These are phyloP conservation scores for Copidosoma floridanum DNA, from an alignment of 1,140 invertebrate genomes.

Conservation along the genomic window DNA sequence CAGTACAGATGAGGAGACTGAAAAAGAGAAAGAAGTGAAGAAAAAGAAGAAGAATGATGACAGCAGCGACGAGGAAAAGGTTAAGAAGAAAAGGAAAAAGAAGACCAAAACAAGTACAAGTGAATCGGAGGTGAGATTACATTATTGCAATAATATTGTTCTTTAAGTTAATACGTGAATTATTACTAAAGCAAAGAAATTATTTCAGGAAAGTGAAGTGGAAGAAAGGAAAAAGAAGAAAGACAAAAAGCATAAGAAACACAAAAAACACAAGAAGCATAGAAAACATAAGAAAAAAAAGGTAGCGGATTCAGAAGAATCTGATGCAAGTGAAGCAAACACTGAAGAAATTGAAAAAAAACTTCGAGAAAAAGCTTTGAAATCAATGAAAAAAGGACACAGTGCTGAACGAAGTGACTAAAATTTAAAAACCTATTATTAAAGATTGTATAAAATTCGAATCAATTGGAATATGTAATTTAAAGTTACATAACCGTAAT, in stretches of 20 bases:
- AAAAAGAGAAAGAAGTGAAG: constrained; percentile 51
- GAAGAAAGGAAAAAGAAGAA: constrained; percentile 70
- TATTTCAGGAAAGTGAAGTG: constrained; percentile 62
- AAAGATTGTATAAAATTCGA: constrained; percentile 25
- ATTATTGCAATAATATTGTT: constrained; percentile 7
- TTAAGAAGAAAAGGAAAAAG: constrained; percentile 68
- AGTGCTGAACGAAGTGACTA: constrained; percentile 54
- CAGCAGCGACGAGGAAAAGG: constrained; percentile 68
- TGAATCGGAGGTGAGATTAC: constrained; percentile 54
- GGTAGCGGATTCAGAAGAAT: constrained; percentile 61
- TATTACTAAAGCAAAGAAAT: constrained; percentile 4
- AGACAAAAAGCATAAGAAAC: constrained; percentile 70
- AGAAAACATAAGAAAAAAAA: constrained; percentile 69
- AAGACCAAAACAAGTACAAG: constrained; percentile 62
- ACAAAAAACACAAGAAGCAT: constrained; percentile 70
- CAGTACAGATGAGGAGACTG: constrained; percentile 54
- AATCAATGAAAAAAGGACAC: constrained; percentile 66
- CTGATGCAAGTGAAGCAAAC: constrained; percentile 63
- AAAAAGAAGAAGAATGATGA: constrained; percentile 58
- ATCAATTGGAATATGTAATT: constrained; percentile 22
- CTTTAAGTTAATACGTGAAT: too few relatives aligned
- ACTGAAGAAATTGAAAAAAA: constrained; percentile 83
- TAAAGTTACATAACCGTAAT: constrained; percentile 36
- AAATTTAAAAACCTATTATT: constrained; percentile 29
- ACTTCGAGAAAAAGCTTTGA: constrained; percentile 80